A percentile compares a stretch with the other conserved stretches of the same genome.
phyloP scores from a whole-genome alignment of 2,888 invertebrate genomes.

The Tetropium fuscum region DNA sequence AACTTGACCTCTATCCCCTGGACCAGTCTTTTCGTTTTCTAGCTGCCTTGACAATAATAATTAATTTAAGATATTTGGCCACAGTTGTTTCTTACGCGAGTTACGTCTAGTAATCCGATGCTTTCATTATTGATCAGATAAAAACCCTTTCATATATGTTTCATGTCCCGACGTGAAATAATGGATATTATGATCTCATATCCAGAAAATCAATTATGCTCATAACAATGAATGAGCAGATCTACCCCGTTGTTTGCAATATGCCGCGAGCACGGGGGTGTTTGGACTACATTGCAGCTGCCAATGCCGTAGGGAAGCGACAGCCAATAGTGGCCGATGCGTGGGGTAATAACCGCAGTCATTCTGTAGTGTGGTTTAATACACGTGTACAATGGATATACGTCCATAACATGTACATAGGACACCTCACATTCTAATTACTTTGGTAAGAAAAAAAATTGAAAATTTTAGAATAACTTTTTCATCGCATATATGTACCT shows the following conservation, averaged over 20 bases:
- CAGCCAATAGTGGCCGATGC: constrained; percentile 1
- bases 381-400: too few relatives aligned
- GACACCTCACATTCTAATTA: too few relatives aligned
- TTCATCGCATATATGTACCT: too few relatives aligned
- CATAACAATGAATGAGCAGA: constrained; percentile 4
- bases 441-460: too few relatives aligned
- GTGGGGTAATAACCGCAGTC: constrained; percentile 13
- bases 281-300: constrained; percentile 30
- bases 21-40: too few relatives aligned
- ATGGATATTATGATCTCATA: not conserved
- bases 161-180: constrained; percentile 4
- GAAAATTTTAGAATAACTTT: too few relatives aligned
- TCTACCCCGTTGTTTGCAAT: constrained; percentile 39
- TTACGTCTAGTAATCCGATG: not conserved
- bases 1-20: too few relatives aligned
- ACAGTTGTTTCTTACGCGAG: not conserved
- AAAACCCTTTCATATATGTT: constrained; percentile 5
- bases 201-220: constrained; percentile 12
- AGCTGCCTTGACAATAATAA: too few relatives aligned
- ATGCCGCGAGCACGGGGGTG: constrained; percentile 40
- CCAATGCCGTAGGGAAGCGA: not conserved
- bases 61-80: too few relatives aligned
- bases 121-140: not conserved
- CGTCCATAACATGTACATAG: too few relatives aligned
- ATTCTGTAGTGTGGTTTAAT: not conserved